Percentiles rank a stretch among this genome's conserved stretches.
Evolutionary conservation across 2,888 invertebrate genomes (phyloP).

Genomic region (Lycophotia porphyrea): DNA sequence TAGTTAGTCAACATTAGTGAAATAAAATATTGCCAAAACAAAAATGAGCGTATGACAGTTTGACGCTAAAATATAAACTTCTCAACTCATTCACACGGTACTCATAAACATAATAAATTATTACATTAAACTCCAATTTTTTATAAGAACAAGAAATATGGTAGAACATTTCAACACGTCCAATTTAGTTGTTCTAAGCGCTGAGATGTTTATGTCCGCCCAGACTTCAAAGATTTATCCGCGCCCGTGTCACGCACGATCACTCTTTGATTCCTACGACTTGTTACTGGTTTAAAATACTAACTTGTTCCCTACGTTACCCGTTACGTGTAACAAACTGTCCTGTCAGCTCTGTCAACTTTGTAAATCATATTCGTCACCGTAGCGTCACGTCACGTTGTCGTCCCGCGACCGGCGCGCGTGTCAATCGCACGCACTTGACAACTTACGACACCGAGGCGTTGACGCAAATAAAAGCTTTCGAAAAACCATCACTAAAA

Average conservation of each 20-base stretch:
- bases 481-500: slow-evolving; percentile 62
- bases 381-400: slow-evolving; percentile 49
- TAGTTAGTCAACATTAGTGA: slow-evolving; percentile 55
- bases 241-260: slow-evolving; percentile 43
- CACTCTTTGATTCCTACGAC: slow-evolving; percentile 40
- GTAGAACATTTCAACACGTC: slow-evolving; percentile 52
- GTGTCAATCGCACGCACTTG: slow-evolving; percentile 43
- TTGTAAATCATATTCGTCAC: slow-evolving; percentile 70
- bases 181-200: slow-evolving; percentile 61
- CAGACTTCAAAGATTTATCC: slow-evolving; percentile 58
- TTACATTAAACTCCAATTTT: slow-evolving; percentile 59
- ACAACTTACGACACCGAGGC: slow-evolving; percentile 63
- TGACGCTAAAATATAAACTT: slow-evolving; percentile 55
- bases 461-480: slow-evolving; percentile 68
- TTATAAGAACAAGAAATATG: slow-evolving; percentile 59
- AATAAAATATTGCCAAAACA: slow-evolving; percentile 57
- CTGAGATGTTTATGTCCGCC: slow-evolving; percentile 54
- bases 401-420: slow-evolving; percentile 28
- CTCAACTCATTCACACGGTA: slow-evolving; percentile 55
- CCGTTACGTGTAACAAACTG: slow-evolving; percentile 60
- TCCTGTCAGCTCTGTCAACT: slow-evolving; percentile 63
- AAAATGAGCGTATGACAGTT: slow-evolving; percentile 52
- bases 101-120: slow-evolving; percentile 65
- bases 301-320: slow-evolving; percentile 39
- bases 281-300: slow-evolving; percentile 37